These are phyloP conservation scores for Halotydeus destructor DNA, from an alignment of 1,140 invertebrate genomes.

Conservation along the genomic window DNA sequence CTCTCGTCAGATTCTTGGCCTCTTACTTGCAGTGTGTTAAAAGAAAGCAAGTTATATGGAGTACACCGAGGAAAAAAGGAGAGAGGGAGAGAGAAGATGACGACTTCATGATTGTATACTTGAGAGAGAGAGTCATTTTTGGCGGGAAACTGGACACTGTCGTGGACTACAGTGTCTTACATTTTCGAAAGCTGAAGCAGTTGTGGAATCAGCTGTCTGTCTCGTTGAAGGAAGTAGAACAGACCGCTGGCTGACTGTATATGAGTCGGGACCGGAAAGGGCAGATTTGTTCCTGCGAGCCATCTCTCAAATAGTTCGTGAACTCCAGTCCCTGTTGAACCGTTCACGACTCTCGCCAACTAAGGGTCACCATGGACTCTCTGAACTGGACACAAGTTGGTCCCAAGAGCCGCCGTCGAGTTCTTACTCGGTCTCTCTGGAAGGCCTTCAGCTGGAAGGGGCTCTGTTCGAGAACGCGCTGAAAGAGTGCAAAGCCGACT, in stretches of 20 bases:
- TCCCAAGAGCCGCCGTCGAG: background rate
- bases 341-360: slow-evolving; percentile 24
- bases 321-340: background rate
- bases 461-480: background rate
- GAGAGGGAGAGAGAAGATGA: too few relatives aligned
- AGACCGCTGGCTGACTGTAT: slow-evolving; percentile 8
- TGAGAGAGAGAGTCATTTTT: too few relatives aligned
- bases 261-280: slow-evolving; percentile 1
- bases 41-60: too few relatives aligned
- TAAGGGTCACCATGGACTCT: slow-evolving; percentile 6
- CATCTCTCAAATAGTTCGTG: background rate
- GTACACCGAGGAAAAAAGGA: too few relatives aligned
- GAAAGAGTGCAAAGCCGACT: background rate
- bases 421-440: background rate
- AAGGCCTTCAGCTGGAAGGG: slow-evolving; percentile 6
- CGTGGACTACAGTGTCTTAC: slow-evolving; percentile 8
- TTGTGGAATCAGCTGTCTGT: too few relatives aligned
- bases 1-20: too few relatives aligned
- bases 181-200: background rate
- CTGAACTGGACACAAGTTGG: background rate
- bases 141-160: slow-evolving; percentile 11
- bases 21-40: too few relatives aligned
- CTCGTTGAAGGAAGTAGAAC: background rate
- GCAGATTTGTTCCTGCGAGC: slow-evolving; percentile 4
- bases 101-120: too few relatives aligned